phyloP scores from a whole-genome alignment of 2,113 vertebrate species.

The Chamaea fasciata region DNA sequence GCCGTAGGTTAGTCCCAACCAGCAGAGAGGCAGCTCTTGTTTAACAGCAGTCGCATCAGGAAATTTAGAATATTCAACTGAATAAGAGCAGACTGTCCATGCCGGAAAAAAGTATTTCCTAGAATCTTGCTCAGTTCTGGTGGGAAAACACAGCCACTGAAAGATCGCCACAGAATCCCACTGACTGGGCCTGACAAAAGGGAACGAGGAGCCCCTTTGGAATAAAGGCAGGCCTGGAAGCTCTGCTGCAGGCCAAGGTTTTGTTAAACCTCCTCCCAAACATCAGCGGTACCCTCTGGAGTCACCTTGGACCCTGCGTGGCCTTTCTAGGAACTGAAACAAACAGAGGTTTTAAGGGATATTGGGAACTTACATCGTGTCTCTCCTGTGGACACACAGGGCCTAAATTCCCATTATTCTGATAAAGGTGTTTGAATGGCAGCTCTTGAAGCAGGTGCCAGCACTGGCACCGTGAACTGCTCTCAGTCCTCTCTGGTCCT shows the following conservation, averaged over 20 bases:
- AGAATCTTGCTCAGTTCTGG: background rate
- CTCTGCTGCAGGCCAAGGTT: background rate
- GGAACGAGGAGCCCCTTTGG: background rate
- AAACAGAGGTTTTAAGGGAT: background rate
- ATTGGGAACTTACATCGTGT: background rate
- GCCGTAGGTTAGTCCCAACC: background rate
- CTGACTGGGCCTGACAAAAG: background rate
- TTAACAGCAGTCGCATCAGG: background rate
- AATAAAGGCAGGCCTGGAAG: background rate
- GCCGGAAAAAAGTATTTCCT: background rate
- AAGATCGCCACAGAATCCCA: background rate
- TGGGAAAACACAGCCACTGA: background rate
- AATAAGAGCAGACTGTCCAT: background rate
- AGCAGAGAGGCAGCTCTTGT: background rate
- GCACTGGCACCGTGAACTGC: background rate
- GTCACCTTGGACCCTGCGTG: background rate
- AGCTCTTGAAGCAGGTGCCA: background rate
- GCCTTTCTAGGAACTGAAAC: background rate
- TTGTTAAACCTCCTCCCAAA: background rate
- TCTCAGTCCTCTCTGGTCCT: background rate
- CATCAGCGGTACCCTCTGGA: background rate
- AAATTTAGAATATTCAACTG: background rate
- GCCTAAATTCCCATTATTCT: background rate
- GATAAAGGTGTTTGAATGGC: background rate
- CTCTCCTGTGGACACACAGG: background rate